Conservation (phyloP, 1,140 invertebrate species). For the Drosophila prosaltans region DNA sequence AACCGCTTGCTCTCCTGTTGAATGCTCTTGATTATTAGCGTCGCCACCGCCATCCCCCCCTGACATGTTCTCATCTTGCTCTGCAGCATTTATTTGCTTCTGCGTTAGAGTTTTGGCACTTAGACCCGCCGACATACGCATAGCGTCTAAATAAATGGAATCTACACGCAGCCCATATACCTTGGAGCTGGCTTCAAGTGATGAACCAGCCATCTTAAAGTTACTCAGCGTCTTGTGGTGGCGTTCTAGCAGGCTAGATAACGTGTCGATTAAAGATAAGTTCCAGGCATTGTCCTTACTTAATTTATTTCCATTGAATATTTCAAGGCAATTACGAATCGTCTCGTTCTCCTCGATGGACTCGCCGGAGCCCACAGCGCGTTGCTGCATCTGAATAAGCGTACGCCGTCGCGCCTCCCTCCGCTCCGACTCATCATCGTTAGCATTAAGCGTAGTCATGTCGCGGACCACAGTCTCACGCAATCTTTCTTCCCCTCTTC, state of each 20-base stretch:
- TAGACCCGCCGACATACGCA: slow-evolving; percentile 87
- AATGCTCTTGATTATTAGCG: slow-evolving; percentile 22
- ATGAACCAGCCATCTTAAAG: slow-evolving; percentile 87
- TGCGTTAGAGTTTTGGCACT: slow-evolving; percentile 67
- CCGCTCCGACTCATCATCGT: slow-evolving; percentile 82
- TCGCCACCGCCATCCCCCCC: slow-evolving; percentile 18
- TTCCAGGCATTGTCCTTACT: slow-evolving; percentile 90
- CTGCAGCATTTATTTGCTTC: slow-evolving; percentile 57
- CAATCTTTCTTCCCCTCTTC: neutral
- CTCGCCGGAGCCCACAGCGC: slow-evolving; percentile 30
- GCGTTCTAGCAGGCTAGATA: slow-evolving; percentile 87
- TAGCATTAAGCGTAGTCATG: slow-evolving; percentile 45
- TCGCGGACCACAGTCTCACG: slow-evolving; percentile 46
- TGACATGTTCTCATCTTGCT: slow-evolving; percentile 63
- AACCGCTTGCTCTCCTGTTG: neutral
- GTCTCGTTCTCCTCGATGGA: slow-evolving; percentile 77
- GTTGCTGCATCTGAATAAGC: slow-evolving; percentile 48
- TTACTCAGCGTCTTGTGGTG: slow-evolving; percentile 86
- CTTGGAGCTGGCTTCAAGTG: slow-evolving; percentile 90
- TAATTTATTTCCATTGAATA: slow-evolving; percentile 85
- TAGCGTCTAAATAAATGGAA: slow-evolving; percentile 87
- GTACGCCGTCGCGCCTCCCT: slow-evolving; percentile 67
- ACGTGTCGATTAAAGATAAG: slow-evolving; percentile 89
- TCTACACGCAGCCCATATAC: slow-evolving; percentile 90
- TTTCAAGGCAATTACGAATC: slow-evolving; percentile 70